These are phyloP conservation scores for Lacanobia oleracea DNA, from an alignment of 2,888 invertebrate species.

Conservation along the genomic window DNA sequence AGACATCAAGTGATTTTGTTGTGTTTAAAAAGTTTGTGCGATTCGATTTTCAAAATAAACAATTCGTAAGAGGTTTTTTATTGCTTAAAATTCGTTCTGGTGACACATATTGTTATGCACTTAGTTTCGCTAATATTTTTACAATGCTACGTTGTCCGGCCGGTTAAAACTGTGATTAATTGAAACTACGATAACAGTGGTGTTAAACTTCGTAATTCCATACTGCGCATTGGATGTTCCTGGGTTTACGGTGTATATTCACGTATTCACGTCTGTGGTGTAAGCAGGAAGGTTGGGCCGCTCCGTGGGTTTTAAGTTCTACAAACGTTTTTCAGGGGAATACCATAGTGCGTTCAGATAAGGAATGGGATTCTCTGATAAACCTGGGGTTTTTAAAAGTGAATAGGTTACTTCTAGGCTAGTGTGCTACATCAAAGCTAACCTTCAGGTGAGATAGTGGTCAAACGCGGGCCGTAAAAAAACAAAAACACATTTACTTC, in stretches of 20 bases:
- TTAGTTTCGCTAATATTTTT: constrained; percentile 39
- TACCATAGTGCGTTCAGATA: background rate
- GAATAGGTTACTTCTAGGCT: background rate
- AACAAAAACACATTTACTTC: background rate
- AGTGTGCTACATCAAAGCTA: background rate
- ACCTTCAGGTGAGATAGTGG: background rate
- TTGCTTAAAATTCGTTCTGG: constrained; percentile 76
- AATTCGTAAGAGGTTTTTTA: constrained; percentile 56
- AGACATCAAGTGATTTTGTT: constrained; percentile 33
- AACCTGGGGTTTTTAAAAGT: background rate
- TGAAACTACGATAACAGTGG: constrained; percentile 52
- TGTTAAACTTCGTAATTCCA: constrained; percentile 43
- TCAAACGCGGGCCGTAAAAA: background rate
- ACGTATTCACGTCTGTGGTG: constrained; percentile 40
- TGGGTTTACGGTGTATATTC: constrained; percentile 21
- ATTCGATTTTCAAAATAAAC: constrained; percentile 21
- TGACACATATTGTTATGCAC: constrained; percentile 68
- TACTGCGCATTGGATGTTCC: constrained; percentile 45
- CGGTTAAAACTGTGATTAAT: constrained; percentile 45
- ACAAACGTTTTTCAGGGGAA: background rate
- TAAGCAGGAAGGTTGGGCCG: constrained; percentile 23
- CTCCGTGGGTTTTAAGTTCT: background rate
- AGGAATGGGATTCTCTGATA: background rate
- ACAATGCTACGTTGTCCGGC: constrained; percentile 4
- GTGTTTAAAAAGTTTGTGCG: constrained; percentile 44